Evolutionary conservation across 2,888 invertebrate species (phyloP).

Genomic region (Sussaba pulchella): DNA sequence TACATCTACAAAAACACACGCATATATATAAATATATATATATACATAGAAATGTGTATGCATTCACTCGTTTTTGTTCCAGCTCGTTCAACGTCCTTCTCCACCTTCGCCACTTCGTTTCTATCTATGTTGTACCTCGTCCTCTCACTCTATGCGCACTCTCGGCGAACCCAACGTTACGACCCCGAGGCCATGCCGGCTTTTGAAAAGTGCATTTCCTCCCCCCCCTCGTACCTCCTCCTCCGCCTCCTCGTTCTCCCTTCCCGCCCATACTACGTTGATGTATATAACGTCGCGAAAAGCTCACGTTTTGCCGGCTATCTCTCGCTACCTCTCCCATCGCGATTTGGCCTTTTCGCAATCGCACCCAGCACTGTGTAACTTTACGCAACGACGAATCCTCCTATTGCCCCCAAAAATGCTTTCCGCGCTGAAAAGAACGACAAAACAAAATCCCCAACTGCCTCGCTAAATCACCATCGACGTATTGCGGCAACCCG

Average conservation of each 20-base stretch:
- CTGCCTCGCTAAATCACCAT: slow-evolving; percentile 21
- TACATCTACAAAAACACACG: background rate
- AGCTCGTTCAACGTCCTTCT: slow-evolving; percentile 47
- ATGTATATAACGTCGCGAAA: slow-evolving; percentile 2
- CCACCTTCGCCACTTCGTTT: slow-evolving; percentile 54
- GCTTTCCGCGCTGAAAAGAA: slow-evolving; percentile 20
- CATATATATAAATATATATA: too few relatives aligned
- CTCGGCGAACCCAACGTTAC: slow-evolving; percentile 28
- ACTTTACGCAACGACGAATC: slow-evolving; percentile 7
- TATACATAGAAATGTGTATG: background rate
- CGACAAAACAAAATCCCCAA: slow-evolving; percentile 9
- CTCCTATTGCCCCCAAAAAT: slow-evolving; percentile 25
- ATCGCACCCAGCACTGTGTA: slow-evolving; percentile 12
- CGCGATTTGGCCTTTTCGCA: slow-evolving; percentile 56
- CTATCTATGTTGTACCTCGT: background rate
- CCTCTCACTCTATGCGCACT: slow-evolving; percentile 8
- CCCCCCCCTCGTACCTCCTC: slow-evolving; percentile 19
- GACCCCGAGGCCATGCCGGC: slow-evolving; percentile 45
- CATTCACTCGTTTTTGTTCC: slow-evolving; percentile 59
- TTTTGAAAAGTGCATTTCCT: slow-evolving; percentile 57
- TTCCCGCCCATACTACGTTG: too few relatives aligned
- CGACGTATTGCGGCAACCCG: slow-evolving; percentile 29
- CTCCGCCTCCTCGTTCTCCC: too few relatives aligned
- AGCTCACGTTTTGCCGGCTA: slow-evolving; percentile 43
- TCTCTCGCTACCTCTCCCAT: slow-evolving; percentile 10